Evolutionary conservation across 2,113 vertebrate genomes (phyloP).

Genomic region (Ptilonorhynchus violaceus): DNA sequence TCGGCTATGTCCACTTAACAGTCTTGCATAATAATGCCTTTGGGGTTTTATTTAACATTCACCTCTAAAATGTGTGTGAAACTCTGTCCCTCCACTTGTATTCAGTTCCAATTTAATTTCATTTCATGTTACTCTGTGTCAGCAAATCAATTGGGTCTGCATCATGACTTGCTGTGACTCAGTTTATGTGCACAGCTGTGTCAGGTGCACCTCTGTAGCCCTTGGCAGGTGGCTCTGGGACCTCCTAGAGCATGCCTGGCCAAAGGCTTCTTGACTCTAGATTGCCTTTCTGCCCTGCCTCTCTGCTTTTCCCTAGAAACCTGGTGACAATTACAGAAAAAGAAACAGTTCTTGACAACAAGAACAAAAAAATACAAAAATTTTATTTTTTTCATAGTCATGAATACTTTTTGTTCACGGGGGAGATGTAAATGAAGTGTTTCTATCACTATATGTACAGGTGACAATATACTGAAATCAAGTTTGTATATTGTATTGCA

Average conservation of each 20-base stretch:
- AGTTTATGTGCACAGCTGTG: fast-evolving
- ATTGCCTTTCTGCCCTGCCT: background rate
- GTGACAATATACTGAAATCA: background rate
- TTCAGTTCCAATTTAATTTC: background rate
- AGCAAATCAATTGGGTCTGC: background rate
- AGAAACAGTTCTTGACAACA: background rate
- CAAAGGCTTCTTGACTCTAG: background rate
- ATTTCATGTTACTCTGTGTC: background rate
- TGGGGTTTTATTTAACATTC: background rate
- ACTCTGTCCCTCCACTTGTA: background rate
- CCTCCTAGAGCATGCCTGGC: fast-evolving
- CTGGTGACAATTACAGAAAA: background rate
- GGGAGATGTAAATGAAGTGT: background rate
- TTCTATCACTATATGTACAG: background rate
- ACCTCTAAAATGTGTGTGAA: background rate
- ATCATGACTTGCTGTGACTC: background rate
- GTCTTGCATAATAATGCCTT: background rate
- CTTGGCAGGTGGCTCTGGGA: background rate
- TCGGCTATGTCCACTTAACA: background rate
- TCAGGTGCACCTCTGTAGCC: background rate
- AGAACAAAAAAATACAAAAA: background rate
- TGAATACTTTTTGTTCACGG: background rate
- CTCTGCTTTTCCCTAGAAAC: background rate
- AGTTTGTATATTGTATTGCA: background rate
- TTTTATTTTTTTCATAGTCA: background rate